phyloP scores from a whole-genome alignment of 2,888 invertebrate species.

The Drosophila aldrichi region DNA sequence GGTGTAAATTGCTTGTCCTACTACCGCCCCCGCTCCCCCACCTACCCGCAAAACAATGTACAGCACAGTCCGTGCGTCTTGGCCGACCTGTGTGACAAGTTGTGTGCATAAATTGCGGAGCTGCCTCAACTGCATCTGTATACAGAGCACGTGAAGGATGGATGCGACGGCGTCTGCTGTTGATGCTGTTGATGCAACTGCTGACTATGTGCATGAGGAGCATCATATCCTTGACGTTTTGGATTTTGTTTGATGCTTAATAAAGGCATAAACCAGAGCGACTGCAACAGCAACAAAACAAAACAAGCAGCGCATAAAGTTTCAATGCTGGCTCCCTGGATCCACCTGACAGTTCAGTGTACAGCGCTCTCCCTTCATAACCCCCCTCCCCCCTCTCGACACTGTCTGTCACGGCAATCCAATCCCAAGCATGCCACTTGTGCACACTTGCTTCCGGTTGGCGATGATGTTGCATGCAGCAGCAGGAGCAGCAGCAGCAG shows the following conservation, averaged over 20 bases:
- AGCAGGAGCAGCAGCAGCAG: constrained; percentile 25
- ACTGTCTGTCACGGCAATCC: constrained; percentile 23
- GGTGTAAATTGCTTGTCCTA: constrained; percentile 72
- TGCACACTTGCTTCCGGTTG: constrained; percentile 72
- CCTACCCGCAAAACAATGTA: no score
- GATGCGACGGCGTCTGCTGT: constrained; percentile 55
- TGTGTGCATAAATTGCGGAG: constrained; percentile 76
- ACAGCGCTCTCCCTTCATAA: no score
- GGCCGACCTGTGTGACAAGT: constrained; percentile 64
- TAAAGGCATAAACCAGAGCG: constrained; percentile 70
- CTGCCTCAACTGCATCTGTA: constrained; percentile 67
- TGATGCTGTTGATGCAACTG: constrained; percentile 34
- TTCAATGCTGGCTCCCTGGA: constrained; percentile 47
- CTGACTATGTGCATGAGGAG: constrained; percentile 71
- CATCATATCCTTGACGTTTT: constrained; percentile 74
- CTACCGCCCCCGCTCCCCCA: no score
- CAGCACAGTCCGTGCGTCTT: constrained; percentile 2
- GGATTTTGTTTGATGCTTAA: constrained; percentile 79
- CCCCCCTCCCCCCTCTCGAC: no score
- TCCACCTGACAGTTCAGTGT: not conserved
- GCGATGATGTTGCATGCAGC: constrained; percentile 63
- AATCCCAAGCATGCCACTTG: constrained; percentile 61
- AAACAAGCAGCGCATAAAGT: constrained; percentile 43
- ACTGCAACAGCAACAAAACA: constrained; percentile 22
- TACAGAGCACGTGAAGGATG: constrained; percentile 79